phyloP scores from a whole-genome alignment of 2,113 vertebrate genomes.

The Haemorhous mexicanus region DNA sequence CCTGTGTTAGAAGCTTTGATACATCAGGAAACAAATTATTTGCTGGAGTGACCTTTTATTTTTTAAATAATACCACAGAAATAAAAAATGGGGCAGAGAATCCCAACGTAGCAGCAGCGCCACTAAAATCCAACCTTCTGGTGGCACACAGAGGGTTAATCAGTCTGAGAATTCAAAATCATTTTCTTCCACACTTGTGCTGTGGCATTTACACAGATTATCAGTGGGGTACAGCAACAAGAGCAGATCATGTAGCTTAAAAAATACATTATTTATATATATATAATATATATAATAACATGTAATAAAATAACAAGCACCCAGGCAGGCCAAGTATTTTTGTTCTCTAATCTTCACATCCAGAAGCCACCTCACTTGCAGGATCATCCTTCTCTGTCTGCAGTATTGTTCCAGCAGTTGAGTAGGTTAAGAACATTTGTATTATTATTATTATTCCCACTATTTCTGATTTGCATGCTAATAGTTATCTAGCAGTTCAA shows the following conservation, averaged over 20 bases:
- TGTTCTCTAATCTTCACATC: neutral
- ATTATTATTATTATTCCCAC: constrained; percentile 15
- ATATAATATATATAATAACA: neutral
- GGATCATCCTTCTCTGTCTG: neutral
- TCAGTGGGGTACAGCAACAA: neutral
- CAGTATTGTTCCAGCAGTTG: neutral
- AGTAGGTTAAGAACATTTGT: constrained; percentile 10
- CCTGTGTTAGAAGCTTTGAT: neutral
- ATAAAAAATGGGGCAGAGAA: neutral
- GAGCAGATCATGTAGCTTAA: neutral
- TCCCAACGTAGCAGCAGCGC: neutral
- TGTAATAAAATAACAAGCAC: neutral
- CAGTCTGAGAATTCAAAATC: neutral
- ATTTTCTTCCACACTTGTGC: neutral
- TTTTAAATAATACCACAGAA: neutral
- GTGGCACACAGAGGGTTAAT: neutral
- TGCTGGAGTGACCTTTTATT: neutral
- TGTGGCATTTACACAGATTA: neutral
- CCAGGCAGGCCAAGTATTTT: neutral
- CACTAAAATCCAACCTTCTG: neutral
- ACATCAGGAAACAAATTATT: neutral
- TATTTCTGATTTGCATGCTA: constrained; percentile 34
- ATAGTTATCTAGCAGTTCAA: neutral
- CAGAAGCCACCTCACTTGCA: neutral
- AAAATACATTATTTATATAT: neutral